Evolutionary conservation across 2,888 invertebrate species (phyloP).

Genomic region (Julus scandinavius): DNA sequence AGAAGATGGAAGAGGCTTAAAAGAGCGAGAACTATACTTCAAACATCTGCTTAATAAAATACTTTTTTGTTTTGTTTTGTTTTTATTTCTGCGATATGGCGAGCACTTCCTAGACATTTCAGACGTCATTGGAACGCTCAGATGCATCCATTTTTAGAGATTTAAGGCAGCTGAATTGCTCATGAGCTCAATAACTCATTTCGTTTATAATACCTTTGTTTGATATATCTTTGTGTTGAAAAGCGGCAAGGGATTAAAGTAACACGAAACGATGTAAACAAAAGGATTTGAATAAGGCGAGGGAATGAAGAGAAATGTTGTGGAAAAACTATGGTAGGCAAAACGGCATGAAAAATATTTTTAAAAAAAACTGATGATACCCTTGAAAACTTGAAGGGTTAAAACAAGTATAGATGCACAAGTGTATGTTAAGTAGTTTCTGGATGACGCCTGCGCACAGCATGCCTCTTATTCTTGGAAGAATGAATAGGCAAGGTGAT

Average conservation of each 20-base stretch:
- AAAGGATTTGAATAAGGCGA: constrained; percentile 22
- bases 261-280: constrained; percentile 15
- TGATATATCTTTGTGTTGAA: constrained; percentile 1
- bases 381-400: neutral
- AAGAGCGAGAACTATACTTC: constrained; percentile 16
- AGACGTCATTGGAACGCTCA: neutral
- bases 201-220: constrained; percentile 5
- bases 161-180: neutral
- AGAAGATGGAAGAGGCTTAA: constrained; percentile 12
- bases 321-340: neutral
- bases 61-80: neutral
- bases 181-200: constrained; percentile 30
- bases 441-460: neutral
- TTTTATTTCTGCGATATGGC: neutral
- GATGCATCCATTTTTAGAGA: neutral
- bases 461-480: constrained; percentile 2
- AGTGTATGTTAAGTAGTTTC: neutral
- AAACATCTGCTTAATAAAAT: constrained; percentile 29
- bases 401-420: neutral
- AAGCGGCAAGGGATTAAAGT: neutral
- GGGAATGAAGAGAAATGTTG: neutral
- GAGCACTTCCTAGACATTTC: neutral
- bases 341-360: neutral
- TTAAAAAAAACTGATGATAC: neutral
- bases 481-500: neutral